These are phyloP conservation scores for Mormyrus iriodes DNA, from an alignment of 2,113 vertebrate genomes.

Conservation along the genomic window DNA sequence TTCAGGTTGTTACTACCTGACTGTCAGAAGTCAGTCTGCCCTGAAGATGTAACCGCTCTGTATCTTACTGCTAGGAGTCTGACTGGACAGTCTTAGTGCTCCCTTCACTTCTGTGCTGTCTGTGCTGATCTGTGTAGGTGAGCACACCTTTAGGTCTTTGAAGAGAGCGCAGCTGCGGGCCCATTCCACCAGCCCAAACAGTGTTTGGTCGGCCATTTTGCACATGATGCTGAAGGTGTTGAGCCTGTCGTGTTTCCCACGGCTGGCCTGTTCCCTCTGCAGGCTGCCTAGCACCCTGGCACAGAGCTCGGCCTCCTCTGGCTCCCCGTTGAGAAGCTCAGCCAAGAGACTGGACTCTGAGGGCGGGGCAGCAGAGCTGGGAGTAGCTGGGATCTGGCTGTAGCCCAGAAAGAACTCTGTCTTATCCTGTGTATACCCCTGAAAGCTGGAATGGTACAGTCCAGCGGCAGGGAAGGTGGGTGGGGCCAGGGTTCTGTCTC, in stretches of 20 bases:
- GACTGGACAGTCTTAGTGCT: background rate
- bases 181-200: constrained; percentile 71
- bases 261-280: constrained; percentile 61
- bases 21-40: too few species aligned
- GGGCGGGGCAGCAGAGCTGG: constrained; percentile 2
- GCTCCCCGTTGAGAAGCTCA: constrained; percentile 59
- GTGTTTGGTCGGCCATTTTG: constrained; percentile 70
- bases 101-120: background rate
- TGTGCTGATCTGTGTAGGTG: background rate
- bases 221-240: constrained; percentile 75
- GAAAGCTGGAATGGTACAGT: constrained; percentile 40
- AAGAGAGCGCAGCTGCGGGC: constrained; percentile 64
- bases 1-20: background rate
- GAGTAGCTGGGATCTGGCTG: constrained; percentile 27
- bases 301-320: constrained; percentile 61
- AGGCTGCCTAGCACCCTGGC: constrained; percentile 61
- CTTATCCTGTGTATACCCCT: constrained; percentile 44
- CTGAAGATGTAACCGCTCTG: background rate
- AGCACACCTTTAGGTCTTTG: constrained; percentile 66
- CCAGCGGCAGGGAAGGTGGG: constrained; percentile 40
- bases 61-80: background rate
- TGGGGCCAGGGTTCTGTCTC: constrained; percentile 36
- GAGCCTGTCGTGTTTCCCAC: constrained; percentile 65
- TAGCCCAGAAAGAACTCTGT: constrained; percentile 37
- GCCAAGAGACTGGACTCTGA: constrained; percentile 36